A percentile compares a stretch with the other conserved stretches of the same genome.
Evolutionary conservation across 1,140 invertebrate species (phyloP).

Genomic region (Metaphire vulgaris): DNA sequence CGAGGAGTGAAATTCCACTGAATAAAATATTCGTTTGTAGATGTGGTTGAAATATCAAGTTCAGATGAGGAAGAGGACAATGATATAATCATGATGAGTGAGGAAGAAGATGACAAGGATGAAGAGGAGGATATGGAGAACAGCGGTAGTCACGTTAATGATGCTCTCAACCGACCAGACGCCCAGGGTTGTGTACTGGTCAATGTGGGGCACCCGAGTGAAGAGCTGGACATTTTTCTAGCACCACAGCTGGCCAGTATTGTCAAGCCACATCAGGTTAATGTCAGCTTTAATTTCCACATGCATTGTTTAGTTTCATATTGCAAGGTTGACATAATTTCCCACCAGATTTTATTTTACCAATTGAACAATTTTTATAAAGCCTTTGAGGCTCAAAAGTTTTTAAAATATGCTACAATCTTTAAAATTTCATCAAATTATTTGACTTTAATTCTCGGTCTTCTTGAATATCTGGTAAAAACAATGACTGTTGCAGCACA

Average conservation of each 20-base stretch:
- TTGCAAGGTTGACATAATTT: too few species aligned
- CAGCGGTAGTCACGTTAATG: conserved; percentile 52
- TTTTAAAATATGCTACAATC: too few species aligned
- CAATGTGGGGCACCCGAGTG: conserved; percentile 88
- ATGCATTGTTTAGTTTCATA: too few species aligned
- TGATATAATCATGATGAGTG: conserved; percentile 10
- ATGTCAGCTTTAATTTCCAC: conserved; percentile 3
- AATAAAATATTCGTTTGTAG: conserved; percentile 26
- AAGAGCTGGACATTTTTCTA: conserved; percentile 86
- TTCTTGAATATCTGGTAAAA: too few species aligned
- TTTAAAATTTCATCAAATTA: too few species aligned
- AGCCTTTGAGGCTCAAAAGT: too few species aligned
- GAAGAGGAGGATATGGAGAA: conserved; percentile 63
- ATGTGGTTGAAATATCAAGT: conserved; percentile 48
- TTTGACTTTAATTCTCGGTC: too few species aligned
- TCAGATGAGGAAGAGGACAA: conserved; percentile 50
- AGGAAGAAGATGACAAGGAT: conserved; percentile 37
- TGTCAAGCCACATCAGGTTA: conserved; percentile 88
- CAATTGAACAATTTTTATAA: too few species aligned
- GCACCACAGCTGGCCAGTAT: conserved; percentile 83
- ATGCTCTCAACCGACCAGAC: conserved; percentile 81
- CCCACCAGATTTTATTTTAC: too few species aligned
- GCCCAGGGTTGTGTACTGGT: conserved; percentile 84
- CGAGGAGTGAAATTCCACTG: too few species aligned
- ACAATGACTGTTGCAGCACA: too few species aligned